Base-by-base conservation (phyloP, 2,113 vertebrate genomes). In the Oplegnathus fasciatus region DNA sequence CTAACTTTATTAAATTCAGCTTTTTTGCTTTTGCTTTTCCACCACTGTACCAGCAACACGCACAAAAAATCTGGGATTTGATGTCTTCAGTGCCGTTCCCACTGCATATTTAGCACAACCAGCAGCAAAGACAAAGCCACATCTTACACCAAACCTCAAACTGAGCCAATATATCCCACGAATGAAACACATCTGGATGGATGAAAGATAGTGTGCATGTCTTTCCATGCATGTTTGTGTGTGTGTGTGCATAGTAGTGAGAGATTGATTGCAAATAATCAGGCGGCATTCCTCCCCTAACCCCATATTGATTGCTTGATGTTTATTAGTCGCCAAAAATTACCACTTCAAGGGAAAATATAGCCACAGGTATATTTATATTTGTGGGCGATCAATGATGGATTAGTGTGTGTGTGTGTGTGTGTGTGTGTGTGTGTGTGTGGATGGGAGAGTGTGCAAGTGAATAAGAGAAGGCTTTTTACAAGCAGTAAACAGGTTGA, bases 81-180 rank as follows among this genome's bases (percentile, higher is more conserved):
- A 32, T 42, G 34, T 42, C 54, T 52, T 42, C 58, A 22, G 17
- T n/a, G 17, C 22, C 7, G 57, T 30, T 72, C 50, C 5, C 61
- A 61, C 54, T 67, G 74, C 73, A 86, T 69, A 79, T 81, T 79
- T 78, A 58, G 42, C 76, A 61, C 40, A 42, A 64, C 11, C 67
- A 55, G 18, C 55, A 75, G 28, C 76, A 70, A 17, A 69, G 17
- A 84, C 28, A 78, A 72, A 69, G 40, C 46, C n/a, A 65, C 42
- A 76, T 73, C 61, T 64, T 24, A 24, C 28, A 34, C 24, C 75
- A 75, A n/a, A n/a, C 28, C 76, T 65, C 34, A 65, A 54, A 65
- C 28, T 9, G 37, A 72, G 46, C 20, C 26, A 55, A 28, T 0
- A 22, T 8, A 60, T 72, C 26, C 28, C 55, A 50, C 5, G 0